Evolutionary conservation across 2,888 invertebrate species (phyloP).

Genomic region (Embidobia sp.): DNA sequence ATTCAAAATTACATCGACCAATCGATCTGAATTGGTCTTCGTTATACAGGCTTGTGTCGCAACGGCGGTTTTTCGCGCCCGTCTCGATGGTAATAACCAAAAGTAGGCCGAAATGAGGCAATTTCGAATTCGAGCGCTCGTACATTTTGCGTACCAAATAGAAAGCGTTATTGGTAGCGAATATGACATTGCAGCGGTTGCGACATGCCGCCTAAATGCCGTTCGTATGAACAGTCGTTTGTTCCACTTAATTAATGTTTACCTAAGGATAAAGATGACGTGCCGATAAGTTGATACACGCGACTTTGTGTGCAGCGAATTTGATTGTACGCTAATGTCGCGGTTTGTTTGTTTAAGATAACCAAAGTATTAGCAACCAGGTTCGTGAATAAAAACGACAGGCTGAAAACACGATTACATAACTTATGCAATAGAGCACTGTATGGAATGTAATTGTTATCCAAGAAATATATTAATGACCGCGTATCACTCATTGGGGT

Average conservation of each 20-base stretch:
- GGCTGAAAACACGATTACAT: no score
- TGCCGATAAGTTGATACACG: slow-evolving; percentile 12
- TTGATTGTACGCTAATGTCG: slow-evolving; percentile 2
- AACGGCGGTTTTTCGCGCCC: neutral
- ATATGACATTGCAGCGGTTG: slow-evolving; percentile 46
- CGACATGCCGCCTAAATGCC: slow-evolving; percentile 35
- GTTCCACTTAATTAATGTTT: slow-evolving; percentile 53
- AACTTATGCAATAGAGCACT: no score
- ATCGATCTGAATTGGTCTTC: no score
- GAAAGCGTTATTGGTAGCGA: slow-evolving; percentile 40
- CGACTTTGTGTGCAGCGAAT: no score
- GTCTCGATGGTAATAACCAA: neutral
- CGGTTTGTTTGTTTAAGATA: neutral
- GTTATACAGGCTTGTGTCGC: no score
- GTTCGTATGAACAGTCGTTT: slow-evolving; percentile 37
- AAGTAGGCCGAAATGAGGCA: slow-evolving; percentile 11
- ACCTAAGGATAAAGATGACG: slow-evolving; percentile 30
- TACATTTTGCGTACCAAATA: slow-evolving; percentile 34
- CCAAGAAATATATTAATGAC: no score
- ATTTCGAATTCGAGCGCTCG: slow-evolving; percentile 1
- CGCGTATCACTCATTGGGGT: no score
- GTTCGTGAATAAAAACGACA: no score
- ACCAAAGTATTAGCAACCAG: no score
- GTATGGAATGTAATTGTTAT: no score
- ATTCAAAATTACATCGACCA: no score